These are phyloP conservation scores for Serripes groenlandicus DNA, from an alignment of 2,888 invertebrate genomes.

Conservation along the genomic window DNA sequence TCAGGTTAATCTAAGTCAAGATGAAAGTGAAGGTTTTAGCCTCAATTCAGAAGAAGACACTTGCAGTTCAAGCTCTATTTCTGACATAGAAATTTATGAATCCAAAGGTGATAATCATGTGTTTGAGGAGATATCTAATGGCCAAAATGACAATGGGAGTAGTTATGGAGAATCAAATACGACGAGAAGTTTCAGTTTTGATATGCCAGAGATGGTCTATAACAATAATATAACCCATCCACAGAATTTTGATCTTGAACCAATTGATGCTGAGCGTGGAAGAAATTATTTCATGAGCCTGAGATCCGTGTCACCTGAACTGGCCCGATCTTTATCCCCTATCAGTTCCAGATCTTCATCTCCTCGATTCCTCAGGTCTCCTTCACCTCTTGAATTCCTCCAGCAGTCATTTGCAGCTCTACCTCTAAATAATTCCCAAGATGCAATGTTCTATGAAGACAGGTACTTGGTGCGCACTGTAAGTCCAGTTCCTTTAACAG, in stretches of 20 bases:
- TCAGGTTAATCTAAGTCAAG: constrained; percentile 23
- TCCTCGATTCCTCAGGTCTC: constrained; percentile 52
- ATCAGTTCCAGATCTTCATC: constrained; percentile 52
- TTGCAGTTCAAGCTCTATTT: neutral
- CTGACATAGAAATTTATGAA: neutral
- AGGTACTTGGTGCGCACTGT: constrained; percentile 34
- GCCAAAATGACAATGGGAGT: neutral
- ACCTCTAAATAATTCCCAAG: constrained; percentile 27
- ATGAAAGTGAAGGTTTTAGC: constrained; percentile 30
- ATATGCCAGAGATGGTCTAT: neutral
- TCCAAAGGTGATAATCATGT: neutral
- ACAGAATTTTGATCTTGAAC: neutral
- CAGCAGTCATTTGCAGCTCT: constrained; percentile 33
- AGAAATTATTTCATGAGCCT: constrained; percentile 15
- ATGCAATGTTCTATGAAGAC: constrained; percentile 46
- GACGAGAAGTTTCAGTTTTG: neutral
- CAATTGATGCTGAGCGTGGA: neutral
- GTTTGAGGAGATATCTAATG: neutral
- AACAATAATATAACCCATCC: neutral
- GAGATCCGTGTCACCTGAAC: constrained; percentile 48
- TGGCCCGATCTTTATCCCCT: constrained; percentile 54
- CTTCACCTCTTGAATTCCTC: constrained; percentile 51
- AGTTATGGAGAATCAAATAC: too few species aligned
- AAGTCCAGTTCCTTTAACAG: constrained; percentile 37
- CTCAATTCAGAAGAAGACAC: constrained; percentile 20